These are phyloP conservation scores for Erpornis zantholeuca DNA, from an alignment of 2,113 vertebrate genomes.

Conservation along the genomic window DNA sequence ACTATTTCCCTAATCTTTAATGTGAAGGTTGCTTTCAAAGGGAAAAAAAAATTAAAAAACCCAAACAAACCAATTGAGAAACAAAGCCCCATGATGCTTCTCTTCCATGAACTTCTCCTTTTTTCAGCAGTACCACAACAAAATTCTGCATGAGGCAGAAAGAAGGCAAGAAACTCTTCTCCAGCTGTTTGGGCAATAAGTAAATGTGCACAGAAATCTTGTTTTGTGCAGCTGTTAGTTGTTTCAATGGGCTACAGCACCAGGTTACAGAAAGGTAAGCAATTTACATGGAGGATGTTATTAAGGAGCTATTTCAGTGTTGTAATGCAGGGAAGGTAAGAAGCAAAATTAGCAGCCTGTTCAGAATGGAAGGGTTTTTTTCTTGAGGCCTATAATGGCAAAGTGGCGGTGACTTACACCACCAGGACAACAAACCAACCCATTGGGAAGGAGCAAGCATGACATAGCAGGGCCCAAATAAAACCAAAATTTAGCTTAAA, in stretches of 20 bases:
- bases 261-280: neutral
- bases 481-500: neutral
- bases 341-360: neutral
- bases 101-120: neutral
- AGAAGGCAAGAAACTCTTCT: neutral
- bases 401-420: neutral
- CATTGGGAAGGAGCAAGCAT: neutral
- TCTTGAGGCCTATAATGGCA: neutral
- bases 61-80: neutral
- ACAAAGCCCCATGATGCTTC: neutral
- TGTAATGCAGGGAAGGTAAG: neutral
- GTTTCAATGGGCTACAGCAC: neutral
- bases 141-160: neutral
- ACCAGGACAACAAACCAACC: neutral
- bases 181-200: neutral
- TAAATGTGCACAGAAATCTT: neutral
- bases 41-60: neutral
- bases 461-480: neutral
- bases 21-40: neutral
- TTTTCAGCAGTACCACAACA: neutral
- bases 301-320: neutral
- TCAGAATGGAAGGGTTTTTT: neutral
- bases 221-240: neutral
- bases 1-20: neutral
- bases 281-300: neutral